Conservation (phyloP, 2,797 vertebrate genomes). For the Morus bassanus region DNA sequence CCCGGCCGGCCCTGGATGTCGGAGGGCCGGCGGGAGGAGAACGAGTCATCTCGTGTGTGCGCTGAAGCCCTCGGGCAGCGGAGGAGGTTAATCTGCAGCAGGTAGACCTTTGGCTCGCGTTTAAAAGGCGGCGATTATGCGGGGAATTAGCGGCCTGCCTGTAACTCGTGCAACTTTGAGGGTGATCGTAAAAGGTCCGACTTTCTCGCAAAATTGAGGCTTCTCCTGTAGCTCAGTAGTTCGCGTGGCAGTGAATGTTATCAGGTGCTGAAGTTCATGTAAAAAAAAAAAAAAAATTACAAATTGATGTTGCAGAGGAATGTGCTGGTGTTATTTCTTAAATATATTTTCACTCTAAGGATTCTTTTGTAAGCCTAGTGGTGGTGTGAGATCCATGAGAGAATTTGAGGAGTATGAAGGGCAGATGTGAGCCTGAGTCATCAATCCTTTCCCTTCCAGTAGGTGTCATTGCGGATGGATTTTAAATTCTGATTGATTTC, state of each 20-base stretch:
- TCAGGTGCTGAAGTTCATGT: background rate
- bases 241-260: background rate
- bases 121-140: background rate
- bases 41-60: background rate
- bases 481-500: background rate
- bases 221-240: background rate
- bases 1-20: background rate
- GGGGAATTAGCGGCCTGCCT: background rate
- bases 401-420: conserved; percentile 33
- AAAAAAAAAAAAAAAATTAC: background rate
- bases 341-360: background rate
- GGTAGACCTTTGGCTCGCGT: conserved; percentile 4
- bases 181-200: background rate
- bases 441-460: conserved; percentile 40
- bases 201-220: background rate
- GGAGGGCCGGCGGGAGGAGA: background rate
- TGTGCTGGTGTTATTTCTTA: background rate
- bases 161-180: conserved; percentile 15
- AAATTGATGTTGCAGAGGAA: background rate
- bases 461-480: conserved; percentile 50
- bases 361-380: background rate
- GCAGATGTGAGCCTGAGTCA: conserved; percentile 51
- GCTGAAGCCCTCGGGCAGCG: background rate
- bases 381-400: background rate
- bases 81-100: conserved; percentile 53